These are phyloP conservation scores for Thalassarche chlororhynchos DNA, from an alignment of 2,113 vertebrate genomes.

Conservation along the genomic window DNA sequence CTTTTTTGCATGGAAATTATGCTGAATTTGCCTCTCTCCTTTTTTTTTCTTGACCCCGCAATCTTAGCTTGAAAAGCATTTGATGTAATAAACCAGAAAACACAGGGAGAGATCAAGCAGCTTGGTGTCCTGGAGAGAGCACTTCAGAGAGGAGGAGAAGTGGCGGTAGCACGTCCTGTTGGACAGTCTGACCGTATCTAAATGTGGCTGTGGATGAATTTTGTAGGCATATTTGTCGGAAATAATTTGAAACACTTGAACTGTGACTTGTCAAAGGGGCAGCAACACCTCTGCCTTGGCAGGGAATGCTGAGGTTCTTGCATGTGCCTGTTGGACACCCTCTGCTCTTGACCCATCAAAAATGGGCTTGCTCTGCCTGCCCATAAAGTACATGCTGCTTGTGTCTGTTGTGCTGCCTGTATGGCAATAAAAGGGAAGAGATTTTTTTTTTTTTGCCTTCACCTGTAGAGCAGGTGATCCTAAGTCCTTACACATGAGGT, in stretches of 20 bases:
- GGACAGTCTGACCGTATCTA: neutral
- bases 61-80: neutral
- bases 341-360: neutral
- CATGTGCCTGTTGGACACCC: neutral
- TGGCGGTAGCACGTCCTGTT: neutral
- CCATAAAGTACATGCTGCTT: neutral
- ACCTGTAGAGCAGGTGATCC: neutral
- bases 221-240: neutral
- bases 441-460: neutral
- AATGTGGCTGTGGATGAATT: neutral
- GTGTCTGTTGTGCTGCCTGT: neutral
- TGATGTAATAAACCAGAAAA: neutral
- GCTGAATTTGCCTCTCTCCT: neutral
- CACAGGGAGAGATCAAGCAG: accelerated
- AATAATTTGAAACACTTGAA: neutral
- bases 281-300: neutral
- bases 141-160: neutral
- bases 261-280: neutral
- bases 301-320: neutral
- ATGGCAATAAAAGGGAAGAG: neutral
- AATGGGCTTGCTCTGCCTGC: neutral
- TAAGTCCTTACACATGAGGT: neutral
- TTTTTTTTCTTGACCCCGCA: neutral
- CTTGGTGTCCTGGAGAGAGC: neutral
- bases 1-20: neutral